These are phyloP conservation scores for Lordiphosa fenestrarum DNA, from an alignment of 2,888 invertebrate species.

Conservation along the genomic window DNA sequence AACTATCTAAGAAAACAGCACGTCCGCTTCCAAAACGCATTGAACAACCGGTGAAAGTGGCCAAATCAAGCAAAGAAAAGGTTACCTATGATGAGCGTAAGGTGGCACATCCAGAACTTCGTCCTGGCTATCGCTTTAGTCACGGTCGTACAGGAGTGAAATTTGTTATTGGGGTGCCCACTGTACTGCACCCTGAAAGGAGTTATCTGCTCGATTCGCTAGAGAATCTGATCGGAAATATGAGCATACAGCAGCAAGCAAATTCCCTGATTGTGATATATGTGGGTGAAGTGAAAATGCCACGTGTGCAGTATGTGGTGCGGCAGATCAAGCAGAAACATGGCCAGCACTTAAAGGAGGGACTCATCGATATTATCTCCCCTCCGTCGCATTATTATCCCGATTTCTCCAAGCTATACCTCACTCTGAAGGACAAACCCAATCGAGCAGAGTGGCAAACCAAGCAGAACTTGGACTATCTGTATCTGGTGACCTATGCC, in stretches of 20 bases:
- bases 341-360: slow-evolving; percentile 21
- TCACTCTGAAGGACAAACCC: slow-evolving; percentile 26
- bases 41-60: no score
- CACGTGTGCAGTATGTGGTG: slow-evolving; percentile 18
- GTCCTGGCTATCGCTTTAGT: slow-evolving; percentile 9
- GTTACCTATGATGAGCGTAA: not conserved
- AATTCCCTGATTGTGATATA: slow-evolving; percentile 37
- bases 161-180: slow-evolving; percentile 54
- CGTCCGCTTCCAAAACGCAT: no score
- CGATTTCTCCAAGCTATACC: slow-evolving; percentile 20
- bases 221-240: slow-evolving; percentile 16
- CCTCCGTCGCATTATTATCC: slow-evolving; percentile 46
- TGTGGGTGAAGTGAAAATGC: slow-evolving; percentile 36
- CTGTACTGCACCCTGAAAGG: slow-evolving; percentile 13
- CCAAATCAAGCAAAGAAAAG: no score
- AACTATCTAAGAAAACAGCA: no score
- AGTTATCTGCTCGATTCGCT: slow-evolving; percentile 31
- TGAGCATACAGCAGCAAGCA: slow-evolving; percentile 15
- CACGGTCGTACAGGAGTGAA: slow-evolving; percentile 18
- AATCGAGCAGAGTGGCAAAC: slow-evolving; percentile 33
- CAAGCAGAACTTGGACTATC: slow-evolving; percentile 56
- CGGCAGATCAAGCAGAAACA: slow-evolving; percentile 7
- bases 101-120: not conserved
- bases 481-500: slow-evolving; percentile 51
- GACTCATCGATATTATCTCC: slow-evolving; percentile 50